Percentiles rank a stretch among this genome's conserved stretches.
Evolutionary conservation across 1,140 invertebrate genomes (phyloP).

Genomic region (Lepidurus apus): DNA sequence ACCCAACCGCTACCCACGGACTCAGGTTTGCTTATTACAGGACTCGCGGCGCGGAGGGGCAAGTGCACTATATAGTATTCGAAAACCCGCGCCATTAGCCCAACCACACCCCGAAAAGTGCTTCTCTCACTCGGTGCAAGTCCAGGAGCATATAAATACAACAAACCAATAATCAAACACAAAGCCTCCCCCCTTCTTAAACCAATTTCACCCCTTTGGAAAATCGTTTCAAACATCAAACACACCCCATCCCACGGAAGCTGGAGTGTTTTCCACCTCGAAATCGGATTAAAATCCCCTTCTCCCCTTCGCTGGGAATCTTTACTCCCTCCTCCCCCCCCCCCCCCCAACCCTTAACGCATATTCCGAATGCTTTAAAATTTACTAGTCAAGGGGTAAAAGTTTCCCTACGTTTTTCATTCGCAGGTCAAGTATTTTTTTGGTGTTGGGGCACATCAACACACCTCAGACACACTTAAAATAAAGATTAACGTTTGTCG

Average conservation of each 20-base stretch:
- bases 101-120: slow-evolving; percentile 6
- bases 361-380: background rate
- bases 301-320: background rate
- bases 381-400: background rate
- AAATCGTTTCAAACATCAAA: slow-evolving; percentile 15
- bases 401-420: background rate
- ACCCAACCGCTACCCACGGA: background rate
- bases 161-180: background rate
- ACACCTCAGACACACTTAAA: background rate
- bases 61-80: too few species aligned
- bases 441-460: background rate
- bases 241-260: background rate
- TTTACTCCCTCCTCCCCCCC: background rate
- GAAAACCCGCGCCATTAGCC: background rate
- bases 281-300: slow-evolving; percentile 11
- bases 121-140: background rate
- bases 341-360: background rate
- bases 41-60: too few species aligned
- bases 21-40: too few species aligned
- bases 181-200: background rate
- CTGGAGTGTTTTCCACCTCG: background rate
- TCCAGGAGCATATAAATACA: background rate
- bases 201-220: background rate
- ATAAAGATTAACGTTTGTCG: background rate
- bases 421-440: background rate